Evolutionary conservation across 2,888 invertebrate genomes (phyloP).

Genomic region (Choristoneura rosaceana): DNA sequence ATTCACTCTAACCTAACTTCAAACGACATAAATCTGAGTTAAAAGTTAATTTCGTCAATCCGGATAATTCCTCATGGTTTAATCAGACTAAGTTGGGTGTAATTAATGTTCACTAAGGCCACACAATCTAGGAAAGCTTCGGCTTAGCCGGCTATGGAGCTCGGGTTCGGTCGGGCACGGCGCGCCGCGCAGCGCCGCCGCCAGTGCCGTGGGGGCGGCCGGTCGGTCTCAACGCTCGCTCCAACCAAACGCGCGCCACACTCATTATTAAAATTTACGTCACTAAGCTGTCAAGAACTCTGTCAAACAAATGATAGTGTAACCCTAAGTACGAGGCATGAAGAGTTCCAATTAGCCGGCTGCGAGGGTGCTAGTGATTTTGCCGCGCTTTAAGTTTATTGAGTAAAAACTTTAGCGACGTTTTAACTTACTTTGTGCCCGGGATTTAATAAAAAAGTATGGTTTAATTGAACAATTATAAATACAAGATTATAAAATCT

Average conservation of each 20-base stretch:
- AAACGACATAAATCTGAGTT: conserved; percentile 81
- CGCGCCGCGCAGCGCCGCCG: conserved; percentile 46
- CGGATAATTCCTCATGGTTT: conserved; percentile 85
- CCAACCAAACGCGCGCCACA: conserved; percentile 49
- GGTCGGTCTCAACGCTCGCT: conserved; percentile 68
- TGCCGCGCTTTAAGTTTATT: conserved; percentile 47
- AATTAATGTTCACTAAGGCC: conserved; percentile 85
- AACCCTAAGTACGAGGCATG: conserved; percentile 53
- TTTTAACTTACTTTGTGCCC: neutral
- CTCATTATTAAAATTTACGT: conserved; percentile 70
- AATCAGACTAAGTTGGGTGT: conserved; percentile 85
- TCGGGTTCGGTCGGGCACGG: conserved; percentile 49
- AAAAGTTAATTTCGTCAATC: conserved; percentile 86
- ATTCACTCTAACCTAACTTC: conserved; percentile 51
- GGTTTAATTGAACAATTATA: neutral
- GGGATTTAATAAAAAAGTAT: neutral
- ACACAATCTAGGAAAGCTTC: conserved; percentile 83
- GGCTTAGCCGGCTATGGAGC: conserved; percentile 74
- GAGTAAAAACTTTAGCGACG: conserved; percentile 29
- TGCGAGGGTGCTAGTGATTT: conserved; percentile 59
- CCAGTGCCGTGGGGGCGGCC: conserved; percentile 72
- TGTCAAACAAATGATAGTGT: conserved; percentile 45
- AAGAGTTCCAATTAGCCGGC: conserved; percentile 53
- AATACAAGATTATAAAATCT: neutral
- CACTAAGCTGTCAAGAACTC: conserved; percentile 68